A percentile compares a stretch with the other conserved stretches of the same genome.
phyloP scores from a whole-genome alignment of 2,113 vertebrate genomes.

The Macrotus californicus region DNA sequence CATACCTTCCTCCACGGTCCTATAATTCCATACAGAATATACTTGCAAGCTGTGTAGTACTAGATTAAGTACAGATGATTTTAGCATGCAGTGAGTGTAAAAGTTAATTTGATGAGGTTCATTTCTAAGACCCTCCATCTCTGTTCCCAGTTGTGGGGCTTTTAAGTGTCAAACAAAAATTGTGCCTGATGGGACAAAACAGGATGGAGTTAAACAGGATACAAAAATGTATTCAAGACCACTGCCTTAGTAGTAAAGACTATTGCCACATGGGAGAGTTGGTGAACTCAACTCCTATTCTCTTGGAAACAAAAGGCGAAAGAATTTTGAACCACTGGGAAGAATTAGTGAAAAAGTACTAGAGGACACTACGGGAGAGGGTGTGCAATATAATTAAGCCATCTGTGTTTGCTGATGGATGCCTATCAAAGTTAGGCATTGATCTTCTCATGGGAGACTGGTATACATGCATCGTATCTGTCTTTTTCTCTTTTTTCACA shows the following conservation, averaged over 20 bases:
- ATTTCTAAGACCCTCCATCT: background rate
- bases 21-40: background rate
- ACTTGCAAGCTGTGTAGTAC: background rate
- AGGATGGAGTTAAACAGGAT: background rate
- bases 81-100: background rate
- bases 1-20: background rate
- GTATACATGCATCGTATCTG: background rate
- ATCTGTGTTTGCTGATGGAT: background rate
- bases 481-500: background rate
- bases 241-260: background rate
- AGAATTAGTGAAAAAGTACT: background rate
- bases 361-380: background rate
- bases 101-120: background rate
- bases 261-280: background rate
- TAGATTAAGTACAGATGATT: background rate
- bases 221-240: background rate
- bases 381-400: background rate
- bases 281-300: background rate
- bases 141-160: background rate
- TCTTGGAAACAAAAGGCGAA: background rate
- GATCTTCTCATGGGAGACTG: background rate
- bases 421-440: background rate
- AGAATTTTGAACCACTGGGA: background rate
- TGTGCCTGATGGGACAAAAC: background rate
- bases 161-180: background rate